Evolutionary conservation across 2,888 invertebrate species (phyloP), one percentile per base, ranked within the genome.

Genomic region (Cheilosia soror): DNA sequence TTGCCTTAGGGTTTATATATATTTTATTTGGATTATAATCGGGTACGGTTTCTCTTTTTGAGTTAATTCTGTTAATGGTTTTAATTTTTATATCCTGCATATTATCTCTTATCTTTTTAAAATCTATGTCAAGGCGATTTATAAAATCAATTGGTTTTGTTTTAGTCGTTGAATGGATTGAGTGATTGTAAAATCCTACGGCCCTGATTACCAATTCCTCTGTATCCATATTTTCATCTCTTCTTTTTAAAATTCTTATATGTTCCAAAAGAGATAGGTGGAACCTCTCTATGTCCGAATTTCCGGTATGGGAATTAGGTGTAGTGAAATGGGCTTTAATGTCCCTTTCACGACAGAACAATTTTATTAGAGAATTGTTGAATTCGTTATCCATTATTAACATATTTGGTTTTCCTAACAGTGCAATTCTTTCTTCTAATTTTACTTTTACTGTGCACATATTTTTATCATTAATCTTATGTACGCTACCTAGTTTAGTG

Each of bases 171-270:
- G 51, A 27, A 4, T 27, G 51, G 11, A 51, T 51, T 27, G 51
- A 27, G 9, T 51, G 25, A 5, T 51, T 51, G 25, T 51, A 51
- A 51, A 77, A 83, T n/a, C 73, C 73, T 69, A 83, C 69, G 49
- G 87, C 78, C n/a, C 55, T 62, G 4, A 79, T 81, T n/a, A 81
- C 78, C n/a, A 81, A 2, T 68, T 87, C 78, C 25, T 81, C 83
- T 1, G 31, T 65, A 31, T 65, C 53, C 9, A 78, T 65, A 51
- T 53, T 75, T 37, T 79, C 71, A 2, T 58, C 25, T 40, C 53
- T 15, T 31, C n/a, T n/a, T 75, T 65, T 84, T 42, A 53, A 37
- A 60, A 78, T 78, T 65, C 62, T 13, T 11, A 78, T 86, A 15
- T 86, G 65, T 44, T 77, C 25, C 60, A 55, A 2, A 51, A 47